These are phyloP conservation scores for Pampusana beccarii DNA, from an alignment of 2,113 vertebrate genomes.

Conservation along the genomic window DNA sequence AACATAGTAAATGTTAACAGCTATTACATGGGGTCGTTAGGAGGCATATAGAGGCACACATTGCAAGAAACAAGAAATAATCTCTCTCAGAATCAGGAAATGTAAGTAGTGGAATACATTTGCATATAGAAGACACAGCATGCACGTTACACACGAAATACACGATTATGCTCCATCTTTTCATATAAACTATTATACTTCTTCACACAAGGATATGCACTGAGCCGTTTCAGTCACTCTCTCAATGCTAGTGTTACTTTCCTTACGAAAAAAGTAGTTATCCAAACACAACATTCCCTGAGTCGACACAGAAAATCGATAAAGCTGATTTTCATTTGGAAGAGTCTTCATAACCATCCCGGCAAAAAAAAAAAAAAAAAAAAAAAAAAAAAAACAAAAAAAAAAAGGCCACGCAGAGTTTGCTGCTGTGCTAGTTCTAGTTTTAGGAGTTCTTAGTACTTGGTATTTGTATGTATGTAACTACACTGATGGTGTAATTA, in stretches of 20 bases:
- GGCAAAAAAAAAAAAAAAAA: neutral
- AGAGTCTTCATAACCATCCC: neutral
- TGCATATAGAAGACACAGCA: neutral
- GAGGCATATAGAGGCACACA: neutral
- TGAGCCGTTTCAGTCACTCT: neutral
- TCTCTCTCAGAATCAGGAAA: neutral
- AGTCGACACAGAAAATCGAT: neutral
- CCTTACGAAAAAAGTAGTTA: neutral
- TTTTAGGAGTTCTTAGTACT: neutral
- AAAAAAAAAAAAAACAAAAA: neutral
- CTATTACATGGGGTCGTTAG: neutral
- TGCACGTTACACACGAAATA: neutral
- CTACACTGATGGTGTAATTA: neutral
- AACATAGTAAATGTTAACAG: neutral
- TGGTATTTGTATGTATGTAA: neutral
- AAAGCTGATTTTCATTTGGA: neutral
- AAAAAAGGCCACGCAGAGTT: neutral
- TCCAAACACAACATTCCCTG: slow-evolving; percentile 41
- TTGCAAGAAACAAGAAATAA: neutral
- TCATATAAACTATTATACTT: neutral
- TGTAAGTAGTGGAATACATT: neutral
- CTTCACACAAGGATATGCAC: neutral
- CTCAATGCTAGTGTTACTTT: neutral
- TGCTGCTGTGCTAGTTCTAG: neutral
- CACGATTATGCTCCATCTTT: neutral